These are phyloP conservation scores for Recurvirostra avosetta DNA, from an alignment of 2,113 vertebrate genomes.

Conservation along the genomic window DNA sequence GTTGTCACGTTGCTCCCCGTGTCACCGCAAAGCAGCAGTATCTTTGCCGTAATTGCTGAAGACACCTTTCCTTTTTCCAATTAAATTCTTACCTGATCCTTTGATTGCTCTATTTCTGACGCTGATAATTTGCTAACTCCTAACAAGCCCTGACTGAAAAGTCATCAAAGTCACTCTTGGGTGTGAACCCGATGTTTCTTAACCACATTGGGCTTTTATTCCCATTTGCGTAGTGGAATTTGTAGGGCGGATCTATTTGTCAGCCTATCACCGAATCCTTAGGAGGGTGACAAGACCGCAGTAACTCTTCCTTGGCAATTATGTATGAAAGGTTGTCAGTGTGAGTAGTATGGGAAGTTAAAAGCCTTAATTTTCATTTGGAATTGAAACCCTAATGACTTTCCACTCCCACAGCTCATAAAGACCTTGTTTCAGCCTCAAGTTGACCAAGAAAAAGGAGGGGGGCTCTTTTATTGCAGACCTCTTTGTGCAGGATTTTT, in stretches of 20 bases:
- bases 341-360: slow-evolving; percentile 25
- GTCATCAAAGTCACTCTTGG: neutral
- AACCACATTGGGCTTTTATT: slow-evolving; percentile 30
- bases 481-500: neutral
- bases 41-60: neutral
- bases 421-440: slow-evolving; percentile 19
- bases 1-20: neutral
- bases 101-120: slow-evolving; percentile 13
- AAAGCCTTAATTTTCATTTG: slow-evolving; percentile 49
- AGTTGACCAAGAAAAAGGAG: slow-evolving; percentile 25
- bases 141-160: slow-evolving; percentile 2
- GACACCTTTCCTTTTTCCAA: neutral
- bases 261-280: neutral
- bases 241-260: slow-evolving; percentile 42
- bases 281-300: slow-evolving; percentile 25
- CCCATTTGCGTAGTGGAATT: neutral
- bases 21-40: neutral
- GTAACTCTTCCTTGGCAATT: slow-evolving; percentile 57
- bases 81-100: neutral
- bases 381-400: slow-evolving; percentile 32
- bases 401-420: slow-evolving; percentile 25
- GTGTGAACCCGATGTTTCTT: slow-evolving; percentile 16
- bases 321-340: slow-evolving; percentile 43
- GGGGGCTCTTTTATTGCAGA: neutral
- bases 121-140: neutral